Percentiles rank a stretch among this genome's conserved stretches.
phyloP scores from a whole-genome alignment of 2,888 invertebrate species.

The Drosophila barbarae region DNA sequence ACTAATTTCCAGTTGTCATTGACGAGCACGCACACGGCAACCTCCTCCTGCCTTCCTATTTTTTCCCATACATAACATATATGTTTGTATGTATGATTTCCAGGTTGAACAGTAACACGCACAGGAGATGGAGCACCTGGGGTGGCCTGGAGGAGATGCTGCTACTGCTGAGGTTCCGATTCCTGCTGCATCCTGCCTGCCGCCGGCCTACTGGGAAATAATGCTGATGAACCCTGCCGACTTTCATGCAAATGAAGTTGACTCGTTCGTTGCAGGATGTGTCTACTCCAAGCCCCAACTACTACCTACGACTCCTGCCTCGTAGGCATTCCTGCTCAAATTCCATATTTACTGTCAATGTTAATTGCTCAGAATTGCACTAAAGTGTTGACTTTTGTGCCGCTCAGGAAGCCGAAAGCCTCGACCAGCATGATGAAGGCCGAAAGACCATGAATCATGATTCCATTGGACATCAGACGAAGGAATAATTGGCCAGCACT shows the following conservation, averaged over 20 bases:
- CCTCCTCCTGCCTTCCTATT: conserved; percentile 7
- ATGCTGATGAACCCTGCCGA: conserved; percentile 53
- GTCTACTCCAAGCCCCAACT: conserved; percentile 2
- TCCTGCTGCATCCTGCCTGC: conserved; percentile 51
- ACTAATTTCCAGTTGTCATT: conserved; percentile 74
- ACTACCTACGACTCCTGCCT: conserved; percentile 47
- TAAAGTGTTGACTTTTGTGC: conserved; percentile 71
- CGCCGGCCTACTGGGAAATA: conserved; percentile 33
- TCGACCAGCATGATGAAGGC: conserved; percentile 41
- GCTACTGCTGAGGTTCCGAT: conserved; percentile 6
- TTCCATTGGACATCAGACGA: conserved; percentile 3
- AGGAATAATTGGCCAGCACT: conserved; percentile 19
- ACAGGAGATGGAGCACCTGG: conserved; percentile 40
- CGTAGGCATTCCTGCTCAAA: conserved; percentile 70
- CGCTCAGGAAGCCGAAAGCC: conserved; percentile 62
- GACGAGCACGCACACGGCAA: conserved; percentile 63
- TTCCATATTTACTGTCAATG: conserved; percentile 74
- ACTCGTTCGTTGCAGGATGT: conserved; percentile 57
- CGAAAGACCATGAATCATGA: conserved; percentile 19
- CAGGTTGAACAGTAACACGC: conserved; percentile 1
- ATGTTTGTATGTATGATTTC: background rate
- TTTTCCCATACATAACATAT: background rate
- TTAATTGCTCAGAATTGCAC: conserved; percentile 72
- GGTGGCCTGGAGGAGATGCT: conserved; percentile 37
- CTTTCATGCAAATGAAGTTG: conserved; percentile 67